phyloP scores from a whole-genome alignment of 1,140 invertebrate species.

The Bradynema listronoti region DNA sequence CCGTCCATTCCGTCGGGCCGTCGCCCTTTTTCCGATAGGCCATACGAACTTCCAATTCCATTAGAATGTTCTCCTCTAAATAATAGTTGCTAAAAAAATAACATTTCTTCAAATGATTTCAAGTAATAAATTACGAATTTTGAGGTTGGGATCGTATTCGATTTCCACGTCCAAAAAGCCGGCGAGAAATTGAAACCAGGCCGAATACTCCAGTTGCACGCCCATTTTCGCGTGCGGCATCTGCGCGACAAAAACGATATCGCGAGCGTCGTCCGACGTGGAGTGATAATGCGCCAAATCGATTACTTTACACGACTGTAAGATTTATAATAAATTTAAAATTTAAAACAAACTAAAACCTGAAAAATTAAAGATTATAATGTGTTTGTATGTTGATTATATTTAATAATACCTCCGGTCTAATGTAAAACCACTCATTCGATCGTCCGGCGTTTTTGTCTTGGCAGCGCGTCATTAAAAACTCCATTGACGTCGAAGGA shows the following conservation, averaged over 20 bases:
- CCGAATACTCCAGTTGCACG: constrained; percentile 74
- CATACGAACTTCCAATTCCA: constrained; percentile 53
- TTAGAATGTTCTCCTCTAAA: constrained; percentile 26
- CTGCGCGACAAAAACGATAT: constrained; percentile 61
- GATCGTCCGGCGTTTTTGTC: constrained; percentile 73
- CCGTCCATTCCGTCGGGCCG: constrained; percentile 56
- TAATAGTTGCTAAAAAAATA: not conserved
- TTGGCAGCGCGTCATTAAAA: constrained; percentile 47
- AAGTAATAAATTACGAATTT: not conserved
- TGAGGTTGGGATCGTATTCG: constrained; percentile 60
- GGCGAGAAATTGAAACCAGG: constrained; percentile 94
- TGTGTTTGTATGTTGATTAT: constrained; percentile 17
- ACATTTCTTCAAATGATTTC: no score
- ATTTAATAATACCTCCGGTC: constrained; percentile 61
- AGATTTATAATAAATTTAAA: constrained; percentile 59
- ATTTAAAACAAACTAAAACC: constrained; percentile 23
- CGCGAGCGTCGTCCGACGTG: constrained; percentile 37
- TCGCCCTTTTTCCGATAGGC: constrained; percentile 34
- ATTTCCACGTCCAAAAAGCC: constrained; percentile 81
- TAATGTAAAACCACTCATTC: constrained; percentile 74
- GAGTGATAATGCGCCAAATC: constrained; percentile 39
- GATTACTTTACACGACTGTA: no score
- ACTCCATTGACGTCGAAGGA: constrained; percentile 56
- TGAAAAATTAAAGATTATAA: no score
- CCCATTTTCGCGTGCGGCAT: constrained; percentile 74